Conservation (phyloP, 2,113 vertebrate genomes). For the Prinia subflava region DNA sequence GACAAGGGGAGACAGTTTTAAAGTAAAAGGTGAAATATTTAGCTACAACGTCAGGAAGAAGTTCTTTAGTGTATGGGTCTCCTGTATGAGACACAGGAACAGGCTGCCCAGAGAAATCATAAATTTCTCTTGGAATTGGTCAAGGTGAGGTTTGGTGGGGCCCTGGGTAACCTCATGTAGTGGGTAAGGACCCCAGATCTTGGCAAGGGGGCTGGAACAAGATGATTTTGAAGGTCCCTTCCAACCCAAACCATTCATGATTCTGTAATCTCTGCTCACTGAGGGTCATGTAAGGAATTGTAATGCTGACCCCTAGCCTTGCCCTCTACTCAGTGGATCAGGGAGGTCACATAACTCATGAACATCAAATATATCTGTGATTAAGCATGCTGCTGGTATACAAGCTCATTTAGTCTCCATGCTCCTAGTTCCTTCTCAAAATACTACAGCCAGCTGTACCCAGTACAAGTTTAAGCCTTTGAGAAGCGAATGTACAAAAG, state of each 20-base stretch:
- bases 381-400: neutral
- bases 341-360: neutral
- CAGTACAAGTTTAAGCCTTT: neutral
- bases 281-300: neutral
- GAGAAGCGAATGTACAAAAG: neutral
- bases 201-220: neutral
- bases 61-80: neutral
- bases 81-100: neutral
- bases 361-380: neutral
- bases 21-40: neutral
- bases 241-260: neutral
- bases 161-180: neutral
- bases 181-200: neutral
- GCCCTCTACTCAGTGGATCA: neutral
- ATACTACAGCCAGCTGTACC: neutral
- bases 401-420: neutral
- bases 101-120: neutral
- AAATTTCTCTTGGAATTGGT: neutral
- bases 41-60: neutral
- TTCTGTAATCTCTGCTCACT: neutral
- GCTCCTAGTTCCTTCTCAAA: neutral
- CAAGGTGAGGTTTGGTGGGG: neutral
- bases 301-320: fast-evolving
- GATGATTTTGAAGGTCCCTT: neutral
- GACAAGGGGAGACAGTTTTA: neutral